Evolutionary conservation across 2,888 invertebrate species (phyloP).

Genomic region (Euplagia quadripunctaria): DNA sequence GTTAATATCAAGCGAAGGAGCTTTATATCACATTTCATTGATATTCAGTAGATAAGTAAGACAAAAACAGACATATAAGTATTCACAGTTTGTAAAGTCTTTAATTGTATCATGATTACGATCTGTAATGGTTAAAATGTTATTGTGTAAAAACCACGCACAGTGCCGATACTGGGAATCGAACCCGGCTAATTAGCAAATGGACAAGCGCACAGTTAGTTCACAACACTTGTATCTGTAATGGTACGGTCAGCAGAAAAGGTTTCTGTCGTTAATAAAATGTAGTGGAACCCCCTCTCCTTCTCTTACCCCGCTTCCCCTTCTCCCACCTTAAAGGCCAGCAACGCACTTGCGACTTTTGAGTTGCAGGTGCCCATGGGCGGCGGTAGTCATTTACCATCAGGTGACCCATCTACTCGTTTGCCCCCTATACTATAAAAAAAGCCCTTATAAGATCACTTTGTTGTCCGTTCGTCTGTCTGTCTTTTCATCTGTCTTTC

Average conservation of each 20-base stretch:
- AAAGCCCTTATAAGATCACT: no score
- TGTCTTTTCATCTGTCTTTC: no score
- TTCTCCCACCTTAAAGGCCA: no score
- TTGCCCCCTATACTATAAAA: no score
- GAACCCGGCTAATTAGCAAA: constrained; percentile 76
- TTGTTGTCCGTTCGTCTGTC: no score
- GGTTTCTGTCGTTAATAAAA: background rate
- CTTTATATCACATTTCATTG: background rate
- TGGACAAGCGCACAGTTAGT: constrained; percentile 66
- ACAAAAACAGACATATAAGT: constrained; percentile 26
- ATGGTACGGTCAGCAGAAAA: constrained; percentile 54
- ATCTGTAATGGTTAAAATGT: constrained; percentile 78
- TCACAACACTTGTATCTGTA: constrained; percentile 66
- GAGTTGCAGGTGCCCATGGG: no score
- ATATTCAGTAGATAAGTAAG: background rate
- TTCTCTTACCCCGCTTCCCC: no score
- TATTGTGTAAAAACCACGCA: constrained; percentile 66
- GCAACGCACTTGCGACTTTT: no score
- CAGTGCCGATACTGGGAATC: constrained; percentile 68
- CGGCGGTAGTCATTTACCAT: no score
- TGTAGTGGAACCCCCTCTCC: no score
- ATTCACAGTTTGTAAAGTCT: constrained; percentile 65
- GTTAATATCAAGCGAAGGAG: no score
- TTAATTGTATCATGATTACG: constrained; percentile 71
- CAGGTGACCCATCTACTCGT: no score